Percentiles rank a stretch among this genome's conserved stretches.
Evolutionary conservation across 2,113 vertebrate genomes (phyloP).

Genomic region (Anser brachyrhynchus): DNA sequence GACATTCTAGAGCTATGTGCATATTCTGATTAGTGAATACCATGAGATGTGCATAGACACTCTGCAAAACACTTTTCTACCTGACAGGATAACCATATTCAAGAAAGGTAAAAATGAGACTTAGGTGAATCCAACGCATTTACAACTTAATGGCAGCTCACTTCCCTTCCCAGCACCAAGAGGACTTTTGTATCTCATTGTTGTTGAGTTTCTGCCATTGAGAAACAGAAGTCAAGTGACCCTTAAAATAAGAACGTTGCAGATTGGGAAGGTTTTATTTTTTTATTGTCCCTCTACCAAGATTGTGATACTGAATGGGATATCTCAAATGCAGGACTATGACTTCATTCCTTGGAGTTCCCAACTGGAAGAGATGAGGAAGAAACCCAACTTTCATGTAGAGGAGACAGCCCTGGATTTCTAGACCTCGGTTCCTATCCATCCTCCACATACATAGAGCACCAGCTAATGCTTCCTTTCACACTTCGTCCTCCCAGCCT

Average conservation of each 20-base stretch:
- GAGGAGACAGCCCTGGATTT: background rate
- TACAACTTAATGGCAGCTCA: background rate
- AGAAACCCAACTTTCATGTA: background rate
- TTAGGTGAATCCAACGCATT: background rate
- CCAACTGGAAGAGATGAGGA: background rate
- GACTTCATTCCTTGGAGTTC: background rate
- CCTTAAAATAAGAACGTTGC: background rate
- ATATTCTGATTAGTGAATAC: background rate
- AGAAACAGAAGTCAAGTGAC: background rate
- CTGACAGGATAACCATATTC: background rate
- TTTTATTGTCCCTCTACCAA: background rate
- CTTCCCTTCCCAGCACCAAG: background rate
- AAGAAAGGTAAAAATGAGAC: background rate
- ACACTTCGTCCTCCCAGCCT: background rate
- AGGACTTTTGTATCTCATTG: background rate
- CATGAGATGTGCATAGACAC: background rate
- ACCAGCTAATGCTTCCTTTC: background rate
- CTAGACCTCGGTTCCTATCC: background rate
- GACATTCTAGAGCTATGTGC: background rate
- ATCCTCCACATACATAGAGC: fast-evolving
- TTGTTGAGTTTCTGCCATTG: background rate
- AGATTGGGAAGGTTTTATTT: background rate
- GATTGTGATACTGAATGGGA: background rate
- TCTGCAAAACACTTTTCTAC: background rate
- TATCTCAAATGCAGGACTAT: background rate